Evolutionary conservation across 2,113 vertebrate genomes (phyloP).

Genomic region (Rissa tridactyla): DNA sequence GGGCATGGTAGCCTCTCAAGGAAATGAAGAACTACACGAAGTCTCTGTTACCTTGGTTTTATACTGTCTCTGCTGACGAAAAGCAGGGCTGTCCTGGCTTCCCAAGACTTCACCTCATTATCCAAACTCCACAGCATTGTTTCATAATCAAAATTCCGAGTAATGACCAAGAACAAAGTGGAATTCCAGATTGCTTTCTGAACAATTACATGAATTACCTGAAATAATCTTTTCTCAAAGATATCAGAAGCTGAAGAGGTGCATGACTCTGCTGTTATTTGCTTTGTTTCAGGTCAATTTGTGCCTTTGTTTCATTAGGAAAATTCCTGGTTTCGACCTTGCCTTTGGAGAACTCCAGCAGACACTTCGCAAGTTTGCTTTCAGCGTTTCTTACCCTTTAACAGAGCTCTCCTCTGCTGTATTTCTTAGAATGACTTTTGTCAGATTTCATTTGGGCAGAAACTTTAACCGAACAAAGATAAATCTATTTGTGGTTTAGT

Average conservation of each 20-base stretch:
- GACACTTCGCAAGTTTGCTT: background rate
- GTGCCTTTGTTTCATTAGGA: background rate
- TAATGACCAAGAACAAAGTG: background rate
- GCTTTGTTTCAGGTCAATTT: background rate
- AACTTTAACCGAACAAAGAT: background rate
- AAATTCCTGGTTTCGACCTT: background rate
- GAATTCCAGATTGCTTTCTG: background rate
- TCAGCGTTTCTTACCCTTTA: background rate
- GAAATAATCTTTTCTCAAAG: background rate
- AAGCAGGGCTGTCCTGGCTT: too few relatives aligned
- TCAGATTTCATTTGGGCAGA: background rate
- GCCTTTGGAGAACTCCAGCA: background rate
- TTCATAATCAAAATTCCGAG: background rate
- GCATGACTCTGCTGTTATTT: background rate
- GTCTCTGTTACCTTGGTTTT: too few relatives aligned
- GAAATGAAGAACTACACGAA: too few relatives aligned
- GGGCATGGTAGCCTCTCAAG: too few relatives aligned
- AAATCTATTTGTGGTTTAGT: background rate
- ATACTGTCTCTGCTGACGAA: too few relatives aligned
- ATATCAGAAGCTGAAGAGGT: background rate
- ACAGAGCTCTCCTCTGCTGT: background rate
- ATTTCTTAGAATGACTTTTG: background rate
- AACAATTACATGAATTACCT: background rate
- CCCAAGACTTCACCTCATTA: too few relatives aligned
- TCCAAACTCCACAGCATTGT: background rate